These are phyloP conservation scores for Caenorhabditis panamensis DNA, from an alignment of 2,888 invertebrate species.

Conservation along the genomic window DNA sequence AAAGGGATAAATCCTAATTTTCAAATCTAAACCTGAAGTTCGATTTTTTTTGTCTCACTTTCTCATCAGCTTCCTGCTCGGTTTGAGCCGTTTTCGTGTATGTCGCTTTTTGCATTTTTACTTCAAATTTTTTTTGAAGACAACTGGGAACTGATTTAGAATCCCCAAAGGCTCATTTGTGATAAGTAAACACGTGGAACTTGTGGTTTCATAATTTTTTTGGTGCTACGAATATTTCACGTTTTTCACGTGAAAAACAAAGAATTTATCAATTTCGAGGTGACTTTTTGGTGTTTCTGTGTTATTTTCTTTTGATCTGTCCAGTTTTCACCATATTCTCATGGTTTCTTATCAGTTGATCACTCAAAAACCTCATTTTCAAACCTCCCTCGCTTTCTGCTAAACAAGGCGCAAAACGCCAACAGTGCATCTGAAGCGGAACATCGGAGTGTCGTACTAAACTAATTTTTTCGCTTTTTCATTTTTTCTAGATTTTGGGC, in stretches of 20 bases:
- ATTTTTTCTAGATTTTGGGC: neutral
- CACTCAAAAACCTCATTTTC: neutral
- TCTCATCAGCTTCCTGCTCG: too few species aligned
- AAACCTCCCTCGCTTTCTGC: neutral
- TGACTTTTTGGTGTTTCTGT: too few species aligned
- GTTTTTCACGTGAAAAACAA: neutral
- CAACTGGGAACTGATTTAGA: neutral
- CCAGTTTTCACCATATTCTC: neutral
- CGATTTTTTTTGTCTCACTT: too few species aligned
- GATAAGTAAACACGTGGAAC: too few species aligned
- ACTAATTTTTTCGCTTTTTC: neutral
- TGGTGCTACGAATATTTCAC: too few species aligned
- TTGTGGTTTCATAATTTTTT: too few species aligned
- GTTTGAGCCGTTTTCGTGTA: too few species aligned
- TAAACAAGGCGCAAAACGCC: slow-evolving; percentile 1
- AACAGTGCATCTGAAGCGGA: neutral
- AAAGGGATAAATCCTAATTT: too few species aligned
- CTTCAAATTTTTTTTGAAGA: too few species aligned
- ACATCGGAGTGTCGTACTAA: slow-evolving; percentile 5
- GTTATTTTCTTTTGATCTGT: neutral
- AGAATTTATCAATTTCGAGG: neutral
- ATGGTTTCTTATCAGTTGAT: too few species aligned
- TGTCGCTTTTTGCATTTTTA: neutral
- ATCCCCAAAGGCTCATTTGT: too few species aligned
- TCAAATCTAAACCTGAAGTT: too few species aligned